Evolutionary conservation across 2,888 invertebrate species (phyloP).

Genomic region (Temnothorax unifasciatus): DNA sequence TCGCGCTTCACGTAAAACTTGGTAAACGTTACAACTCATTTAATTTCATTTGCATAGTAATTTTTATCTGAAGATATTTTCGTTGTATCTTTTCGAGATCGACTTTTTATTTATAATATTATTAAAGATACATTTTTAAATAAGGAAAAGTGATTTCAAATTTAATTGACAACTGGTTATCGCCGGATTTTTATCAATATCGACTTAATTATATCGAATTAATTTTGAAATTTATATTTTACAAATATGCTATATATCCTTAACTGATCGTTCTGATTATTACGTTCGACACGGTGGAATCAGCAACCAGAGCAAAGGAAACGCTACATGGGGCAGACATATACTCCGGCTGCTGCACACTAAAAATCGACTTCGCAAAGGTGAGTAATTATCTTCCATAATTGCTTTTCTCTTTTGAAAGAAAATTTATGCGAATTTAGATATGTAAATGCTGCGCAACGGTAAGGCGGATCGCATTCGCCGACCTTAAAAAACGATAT

Average conservation of each 20-base stretch:
- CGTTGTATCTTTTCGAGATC: neutral
- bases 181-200: neutral
- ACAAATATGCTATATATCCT: conserved; percentile 71
- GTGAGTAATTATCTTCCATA: conserved; percentile 87
- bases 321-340: conserved; percentile 99
- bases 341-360: conserved; percentile 99
- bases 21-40: neutral
- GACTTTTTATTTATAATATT: neutral
- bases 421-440: conserved; percentile 16
- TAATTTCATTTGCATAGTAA: neutral
- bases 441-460: conserved; percentile 3
- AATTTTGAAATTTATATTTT: neutral
- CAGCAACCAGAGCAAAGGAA: conserved; percentile 97
- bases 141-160: neutral
- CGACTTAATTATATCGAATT: too few species aligned
- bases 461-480: neutral
- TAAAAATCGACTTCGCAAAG: conserved; percentile 99
- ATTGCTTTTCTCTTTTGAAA: neutral
- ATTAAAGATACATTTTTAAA: neutral
- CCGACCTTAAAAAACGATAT: neutral
- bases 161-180: neutral
- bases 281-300: conserved; percentile 97
- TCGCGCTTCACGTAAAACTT: neutral
- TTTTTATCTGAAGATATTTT: neutral
- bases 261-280: conserved; percentile 88